Base-by-base conservation (phyloP, 2,113 vertebrate species). In the Alethe diademata region DNA sequence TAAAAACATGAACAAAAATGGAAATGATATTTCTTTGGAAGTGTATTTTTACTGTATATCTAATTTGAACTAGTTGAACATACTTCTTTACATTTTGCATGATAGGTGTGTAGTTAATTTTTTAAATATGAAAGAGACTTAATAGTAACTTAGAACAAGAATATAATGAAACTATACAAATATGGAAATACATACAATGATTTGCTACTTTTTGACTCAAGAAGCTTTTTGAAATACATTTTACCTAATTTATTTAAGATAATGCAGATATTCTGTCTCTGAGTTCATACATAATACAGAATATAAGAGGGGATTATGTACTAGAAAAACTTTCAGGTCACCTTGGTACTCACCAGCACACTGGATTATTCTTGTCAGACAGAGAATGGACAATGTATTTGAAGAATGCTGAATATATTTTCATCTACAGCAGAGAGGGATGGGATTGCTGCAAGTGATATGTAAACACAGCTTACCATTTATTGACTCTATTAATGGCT, bases 1-100 rank as follows among this genome's bases (percentile, higher is more conserved):
- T 97, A 96, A 96, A 97, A 98, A 98, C 97, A 95, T 98, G 95
- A 97, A 97, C 97, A 97, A 97, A 97, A 97, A 97, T 97, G 96
- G 96, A 97, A 97, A 97, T 97, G 93, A 96, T 94, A 95, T 96
- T 97, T 96, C 96, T 97, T 96, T 97, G 95, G 92, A 96, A 96
- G 95, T 96, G 95, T 96, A 97, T 97, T 97, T 97, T 97, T 97
- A 86, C 91, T 96, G 95, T 96, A 90, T 96, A 95, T 83, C 95
- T 97, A 84, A 96, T 94, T 96, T 96, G 95, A 96, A 84, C 79
- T 96, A 96, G 95, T 81, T 96, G 95, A 92, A 96, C 93, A 96
- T 96, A 95, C 91, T 97, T 92, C 95, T 97, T 96, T 94, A 96
- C 96, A 90, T 93, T 95, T 93, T 97, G 96, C 96, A 97, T 97